Conservation (phyloP, 2,113 vertebrate genomes). For the Salvelinus fontinalis region DNA sequence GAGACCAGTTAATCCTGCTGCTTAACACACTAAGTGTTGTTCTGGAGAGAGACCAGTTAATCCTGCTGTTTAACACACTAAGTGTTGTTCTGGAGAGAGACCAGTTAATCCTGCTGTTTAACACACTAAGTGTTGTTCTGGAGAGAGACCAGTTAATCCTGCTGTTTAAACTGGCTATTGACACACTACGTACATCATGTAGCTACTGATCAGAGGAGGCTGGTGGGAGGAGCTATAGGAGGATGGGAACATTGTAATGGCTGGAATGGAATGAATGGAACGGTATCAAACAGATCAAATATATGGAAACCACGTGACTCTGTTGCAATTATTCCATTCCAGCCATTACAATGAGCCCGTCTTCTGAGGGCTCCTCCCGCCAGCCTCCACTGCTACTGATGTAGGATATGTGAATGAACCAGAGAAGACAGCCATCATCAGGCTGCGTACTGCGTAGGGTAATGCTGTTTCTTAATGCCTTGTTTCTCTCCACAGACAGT, state of each 20-base stretch:
- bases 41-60: conserved; percentile 21
- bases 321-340: too few species aligned
- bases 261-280: too few species aligned
- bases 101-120: conserved; percentile 28
- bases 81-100: conserved; percentile 30
- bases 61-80: conserved; percentile 31
- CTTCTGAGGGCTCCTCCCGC: too few species aligned
- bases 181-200: not conserved
- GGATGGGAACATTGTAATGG: too few species aligned
- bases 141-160: conserved; percentile 20
- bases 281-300: too few species aligned
- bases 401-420: not conserved
- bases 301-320: too few species aligned
- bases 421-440: not conserved
- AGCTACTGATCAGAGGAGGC: not conserved
- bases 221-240: too few species aligned
- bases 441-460: not conserved
- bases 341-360: too few species aligned
- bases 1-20: conserved; percentile 26
- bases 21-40: conserved; percentile 37
- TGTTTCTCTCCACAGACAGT: conserved; percentile 72
- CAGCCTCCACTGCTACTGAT: not conserved
- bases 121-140: conserved; percentile 38
- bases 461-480: not conserved
- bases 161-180: conserved; percentile 26